Evolutionary conservation across 2,797 vertebrate genomes (phyloP).

Genomic region (Buceros bicornis): DNA sequence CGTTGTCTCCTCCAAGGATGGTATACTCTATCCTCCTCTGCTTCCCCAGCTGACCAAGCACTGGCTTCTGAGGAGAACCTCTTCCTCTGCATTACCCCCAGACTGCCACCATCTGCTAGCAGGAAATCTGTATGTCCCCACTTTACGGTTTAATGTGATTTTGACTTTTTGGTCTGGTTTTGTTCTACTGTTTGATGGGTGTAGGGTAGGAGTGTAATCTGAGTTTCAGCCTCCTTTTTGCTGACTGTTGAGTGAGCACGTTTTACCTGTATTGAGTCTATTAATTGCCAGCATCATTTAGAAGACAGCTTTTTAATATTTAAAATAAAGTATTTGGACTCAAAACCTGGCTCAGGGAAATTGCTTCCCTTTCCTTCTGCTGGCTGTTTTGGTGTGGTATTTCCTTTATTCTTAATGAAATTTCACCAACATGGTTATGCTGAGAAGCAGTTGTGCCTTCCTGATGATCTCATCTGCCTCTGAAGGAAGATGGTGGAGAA

Average conservation of each 20-base stretch:
- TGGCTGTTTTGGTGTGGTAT: not conserved
- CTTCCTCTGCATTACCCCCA: fast-evolving
- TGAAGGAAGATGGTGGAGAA: not conserved
- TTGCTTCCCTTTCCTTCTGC: not conserved
- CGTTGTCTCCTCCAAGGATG: fast-evolving
- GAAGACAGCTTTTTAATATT: not conserved
- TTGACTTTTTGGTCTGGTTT: not conserved
- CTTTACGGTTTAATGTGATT: not conserved
- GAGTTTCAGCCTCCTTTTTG: not conserved
- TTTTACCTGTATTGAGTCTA: not conserved
- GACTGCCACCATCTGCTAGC: not conserved
- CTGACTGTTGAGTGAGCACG: not conserved
- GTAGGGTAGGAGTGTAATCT: not conserved
- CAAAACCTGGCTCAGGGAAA: slow-evolving; percentile 13
- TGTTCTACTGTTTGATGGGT: not conserved
- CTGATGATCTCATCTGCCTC: not conserved
- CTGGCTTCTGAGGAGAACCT: not conserved
- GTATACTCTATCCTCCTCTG: not conserved
- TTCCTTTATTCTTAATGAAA: slow-evolving; percentile 50
- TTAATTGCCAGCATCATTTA: not conserved
- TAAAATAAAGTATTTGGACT: not conserved
- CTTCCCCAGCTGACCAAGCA: fast-evolving
- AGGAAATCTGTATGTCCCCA: not conserved
- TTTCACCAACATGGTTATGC: not conserved
- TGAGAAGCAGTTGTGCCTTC: not conserved